phyloP scores from a whole-genome alignment of 2,113 vertebrate genomes.

The Heptranchias perlo region DNA sequence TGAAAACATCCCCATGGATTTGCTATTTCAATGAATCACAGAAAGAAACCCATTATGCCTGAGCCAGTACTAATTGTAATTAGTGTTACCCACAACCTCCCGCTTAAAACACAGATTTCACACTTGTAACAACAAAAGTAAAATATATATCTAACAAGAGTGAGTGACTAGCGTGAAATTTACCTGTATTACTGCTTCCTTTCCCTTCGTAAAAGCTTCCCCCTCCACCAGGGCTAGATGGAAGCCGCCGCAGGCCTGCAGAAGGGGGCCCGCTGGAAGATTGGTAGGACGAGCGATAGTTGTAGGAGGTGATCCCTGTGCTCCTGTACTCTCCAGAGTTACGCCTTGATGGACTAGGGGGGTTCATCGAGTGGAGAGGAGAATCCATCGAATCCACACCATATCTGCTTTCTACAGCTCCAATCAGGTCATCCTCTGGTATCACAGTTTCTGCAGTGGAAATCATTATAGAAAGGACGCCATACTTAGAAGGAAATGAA shows the following conservation, averaged over 20 bases:
- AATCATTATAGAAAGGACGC: background rate
- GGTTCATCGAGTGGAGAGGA: constrained; percentile 60
- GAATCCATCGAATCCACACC: constrained; percentile 62
- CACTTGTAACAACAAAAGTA: background rate
- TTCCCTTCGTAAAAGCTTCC: constrained; percentile 70
- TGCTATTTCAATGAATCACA: too few relatives aligned
- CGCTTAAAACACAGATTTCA: background rate
- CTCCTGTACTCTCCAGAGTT: constrained; percentile 52
- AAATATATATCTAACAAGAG: background rate
- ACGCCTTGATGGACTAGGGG: constrained; percentile 57
- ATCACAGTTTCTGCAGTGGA: constrained; percentile 61
- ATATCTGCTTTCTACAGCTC: constrained; percentile 63
- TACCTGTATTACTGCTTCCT: constrained; percentile 70
- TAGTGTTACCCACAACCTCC: background rate
- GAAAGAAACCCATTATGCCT: too few relatives aligned
- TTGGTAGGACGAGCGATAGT: constrained; percentile 56
- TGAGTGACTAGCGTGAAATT: too few relatives aligned
- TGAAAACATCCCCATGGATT: too few relatives aligned
- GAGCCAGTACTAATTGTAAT: background rate
- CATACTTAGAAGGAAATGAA: background rate
- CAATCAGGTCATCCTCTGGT: constrained; percentile 70
- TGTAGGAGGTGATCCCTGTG: constrained; percentile 51
- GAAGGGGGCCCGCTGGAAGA: constrained; percentile 57
- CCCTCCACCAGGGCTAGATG: constrained; percentile 64
- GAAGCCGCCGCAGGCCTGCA: constrained; percentile 59